Percentiles rank a stretch among this genome's conserved stretches.
phyloP scores from a whole-genome alignment of 2,797 vertebrate genomes.

The Carcharodon carcharias region DNA sequence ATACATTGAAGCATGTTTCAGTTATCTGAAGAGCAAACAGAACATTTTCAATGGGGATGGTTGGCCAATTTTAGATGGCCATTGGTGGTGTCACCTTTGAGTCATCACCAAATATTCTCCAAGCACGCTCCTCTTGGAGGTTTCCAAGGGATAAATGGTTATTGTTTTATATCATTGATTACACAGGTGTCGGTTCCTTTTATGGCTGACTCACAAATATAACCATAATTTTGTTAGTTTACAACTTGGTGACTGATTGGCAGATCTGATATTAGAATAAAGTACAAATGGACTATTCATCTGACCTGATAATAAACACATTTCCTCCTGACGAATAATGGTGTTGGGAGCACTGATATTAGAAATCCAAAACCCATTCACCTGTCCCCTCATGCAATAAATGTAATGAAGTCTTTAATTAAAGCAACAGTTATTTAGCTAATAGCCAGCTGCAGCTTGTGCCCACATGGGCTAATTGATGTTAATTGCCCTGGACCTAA shows the following conservation, averaged over 20 bases:
- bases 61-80: neutral
- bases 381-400: neutral
- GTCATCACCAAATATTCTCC: neutral
- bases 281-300: neutral
- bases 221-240: neutral
- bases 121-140: neutral
- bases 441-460: constrained; percentile 24
- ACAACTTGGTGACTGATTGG: neutral
- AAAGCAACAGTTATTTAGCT: constrained; percentile 33
- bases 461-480: constrained; percentile 30
- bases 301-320: constrained; percentile 4
- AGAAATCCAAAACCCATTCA: constrained; percentile 12
- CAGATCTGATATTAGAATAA: neutral
- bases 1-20: neutral
- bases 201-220: neutral
- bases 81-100: neutral
- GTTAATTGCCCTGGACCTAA: constrained; percentile 18
- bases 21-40: neutral
- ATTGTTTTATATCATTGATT: constrained; percentile 17
- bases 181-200: neutral
- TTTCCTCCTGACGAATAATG: constrained; percentile 11
- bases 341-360: neutral
- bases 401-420: constrained; percentile 35
- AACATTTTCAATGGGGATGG: neutral
- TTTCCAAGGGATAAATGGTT: neutral